These are phyloP conservation scores for Caenorhabditis sp. DNA, from an alignment of 2,888 invertebrate species.

Conservation along the genomic window DNA sequence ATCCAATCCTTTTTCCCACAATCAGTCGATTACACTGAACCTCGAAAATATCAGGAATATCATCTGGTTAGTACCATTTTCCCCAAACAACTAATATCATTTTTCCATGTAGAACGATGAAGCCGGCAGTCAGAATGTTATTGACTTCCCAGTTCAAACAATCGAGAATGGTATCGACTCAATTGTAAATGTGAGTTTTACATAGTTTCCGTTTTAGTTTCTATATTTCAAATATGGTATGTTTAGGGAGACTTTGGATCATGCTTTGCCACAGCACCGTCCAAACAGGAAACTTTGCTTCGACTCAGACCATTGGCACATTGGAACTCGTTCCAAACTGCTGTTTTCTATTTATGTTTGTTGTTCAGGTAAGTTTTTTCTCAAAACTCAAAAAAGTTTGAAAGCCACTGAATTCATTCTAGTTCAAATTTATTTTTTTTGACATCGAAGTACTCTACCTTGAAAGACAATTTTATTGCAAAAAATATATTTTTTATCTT, in stretches of 20 bases:
- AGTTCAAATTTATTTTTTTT: neutral
- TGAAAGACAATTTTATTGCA: too few species aligned
- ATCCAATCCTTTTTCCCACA: conserved; percentile 49
- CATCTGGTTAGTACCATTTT: neutral
- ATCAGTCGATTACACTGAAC: neutral
- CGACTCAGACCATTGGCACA: conserved; percentile 19
- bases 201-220: neutral
- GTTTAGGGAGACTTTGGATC: conserved; percentile 42
- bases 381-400: neutral
- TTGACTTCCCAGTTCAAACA: conserved; percentile 6
- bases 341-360: conserved; percentile 38
- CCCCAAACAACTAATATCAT: neutral
- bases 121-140: neutral
- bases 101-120: neutral
- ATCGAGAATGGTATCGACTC: neutral
- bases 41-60: neutral
- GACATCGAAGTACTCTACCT: too few species aligned
- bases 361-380: conserved; percentile 37
- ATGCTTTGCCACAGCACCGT: conserved; percentile 40
- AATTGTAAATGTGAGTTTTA: conserved; percentile 4
- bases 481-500: neutral
- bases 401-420: neutral
- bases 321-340: conserved; percentile 34
- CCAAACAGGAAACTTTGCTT: conserved; percentile 34
- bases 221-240: too few species aligned